phyloP scores from a whole-genome alignment of 2,113 vertebrate genomes.

The Esox niger region DNA sequence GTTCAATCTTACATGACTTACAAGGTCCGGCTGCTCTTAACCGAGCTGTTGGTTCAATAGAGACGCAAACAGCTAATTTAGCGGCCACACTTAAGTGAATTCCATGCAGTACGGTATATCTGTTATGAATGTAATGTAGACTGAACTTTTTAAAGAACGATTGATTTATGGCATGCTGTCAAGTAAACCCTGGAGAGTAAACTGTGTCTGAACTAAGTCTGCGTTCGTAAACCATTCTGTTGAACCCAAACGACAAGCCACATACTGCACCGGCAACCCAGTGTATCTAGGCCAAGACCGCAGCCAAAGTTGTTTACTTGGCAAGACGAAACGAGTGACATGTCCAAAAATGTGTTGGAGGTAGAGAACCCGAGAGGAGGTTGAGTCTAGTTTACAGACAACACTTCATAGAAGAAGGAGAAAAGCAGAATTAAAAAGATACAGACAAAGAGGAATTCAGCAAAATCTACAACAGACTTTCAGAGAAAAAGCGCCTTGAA shows the following conservation, averaged over 20 bases:
- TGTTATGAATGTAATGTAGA: background rate
- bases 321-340: constrained; percentile 43
- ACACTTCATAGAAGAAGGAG: constrained; percentile 36
- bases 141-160: no score
- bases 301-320: constrained; percentile 67
- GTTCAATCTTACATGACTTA: no score
- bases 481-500: background rate
- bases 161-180: constrained; percentile 25
- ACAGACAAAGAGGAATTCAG: constrained; percentile 15
- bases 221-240: constrained; percentile 54
- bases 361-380: constrained; percentile 44
- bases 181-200: constrained; percentile 35
- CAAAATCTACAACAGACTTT: background rate
- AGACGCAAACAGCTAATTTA: no score
- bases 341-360: constrained; percentile 59
- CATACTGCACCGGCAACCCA: constrained; percentile 50
- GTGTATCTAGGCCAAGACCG: constrained; percentile 60
- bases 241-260: constrained; percentile 53
- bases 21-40: no score
- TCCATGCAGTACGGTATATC: background rate
- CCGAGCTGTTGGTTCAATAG: no score
- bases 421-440: constrained; percentile 24
- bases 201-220: constrained; percentile 55
- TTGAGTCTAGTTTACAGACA: constrained; percentile 59
- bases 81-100: background rate